Base-by-base conservation (phyloP, 2,113 vertebrate genomes). In the Mola mola region DNA sequence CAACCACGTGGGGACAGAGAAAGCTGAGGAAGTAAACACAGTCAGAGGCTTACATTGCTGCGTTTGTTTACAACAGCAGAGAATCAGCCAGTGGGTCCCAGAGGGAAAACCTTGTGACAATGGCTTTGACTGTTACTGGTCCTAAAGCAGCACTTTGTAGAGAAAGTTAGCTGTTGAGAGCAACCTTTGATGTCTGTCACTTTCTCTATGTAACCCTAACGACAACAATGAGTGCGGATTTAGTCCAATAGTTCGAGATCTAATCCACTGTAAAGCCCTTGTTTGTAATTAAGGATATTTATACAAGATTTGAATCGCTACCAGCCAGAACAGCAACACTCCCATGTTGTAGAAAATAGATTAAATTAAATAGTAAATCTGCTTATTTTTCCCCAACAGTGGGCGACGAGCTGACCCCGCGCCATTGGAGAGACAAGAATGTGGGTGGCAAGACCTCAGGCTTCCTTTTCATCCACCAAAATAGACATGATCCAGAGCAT, bases 21-120 rank as follows among this genome's bases (percentile, higher is more conserved):
- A 60, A 65, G 57, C 76, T 0, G 73, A 79, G 72, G 83, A 85
- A 79, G 82, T 80, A 66, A 79, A 84, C 85, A 71, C 1, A 65
- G 56, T 46, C 9, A 7, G 43, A 64, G 53, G 77, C 63, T 72
- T 56, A 78, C 79, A 84, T 84, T 69, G 75, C 1, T 2, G 61
- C 78, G 79, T 78, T 85, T 88, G 86, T 85, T 85, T 66, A 48
- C 52, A 38, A 15, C 47, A 5, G 4, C 56, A 46, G 51, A 72
- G 67, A 85, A 84, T 63, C 56, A 63, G 47, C 76, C 61, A 69
- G 64, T 9, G 38, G 8, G 42, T 25, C 43, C 56, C 37, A 24
- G 57, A 65, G 68, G 24, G 34, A 59, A 57, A 70, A 28, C 8
- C 24, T 33, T 49, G 10, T 11, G 17, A 61, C 67, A 83, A 73